These are phyloP conservation scores for Drosophila cracens DNA, from an alignment of 2,888 invertebrate species.

Conservation along the genomic window DNA sequence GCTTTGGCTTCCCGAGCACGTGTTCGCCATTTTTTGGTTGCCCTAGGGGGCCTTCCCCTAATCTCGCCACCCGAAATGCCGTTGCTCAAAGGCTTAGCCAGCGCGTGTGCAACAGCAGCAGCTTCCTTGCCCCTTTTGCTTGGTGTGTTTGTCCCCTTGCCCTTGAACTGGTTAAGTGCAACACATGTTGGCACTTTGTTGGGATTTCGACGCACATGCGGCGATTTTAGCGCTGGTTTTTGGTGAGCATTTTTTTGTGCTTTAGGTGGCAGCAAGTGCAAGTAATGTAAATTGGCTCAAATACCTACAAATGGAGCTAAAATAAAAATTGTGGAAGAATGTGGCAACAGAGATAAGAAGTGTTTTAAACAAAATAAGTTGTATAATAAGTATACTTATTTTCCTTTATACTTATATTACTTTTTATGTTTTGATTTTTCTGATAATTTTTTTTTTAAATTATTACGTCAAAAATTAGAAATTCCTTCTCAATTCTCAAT, in stretches of 20 bases:
- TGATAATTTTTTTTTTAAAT: background rate
- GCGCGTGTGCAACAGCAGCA: conserved; percentile 57
- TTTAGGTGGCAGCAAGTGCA: conserved; percentile 5
- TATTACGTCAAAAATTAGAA: background rate
- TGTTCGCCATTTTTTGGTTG: conserved; percentile 58
- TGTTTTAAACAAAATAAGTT: background rate
- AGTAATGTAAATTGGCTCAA: conserved; percentile 20
- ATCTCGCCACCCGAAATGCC: conserved; percentile 14
- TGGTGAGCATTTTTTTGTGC: conserved; percentile 26
- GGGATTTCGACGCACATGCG: conserved; percentile 61
- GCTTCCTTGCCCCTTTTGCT: conserved; percentile 6
- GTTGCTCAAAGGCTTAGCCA: conserved; percentile 66
- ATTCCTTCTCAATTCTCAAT: background rate
- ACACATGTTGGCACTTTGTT: conserved; percentile 79
- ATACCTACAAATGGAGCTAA: conserved; percentile 1
- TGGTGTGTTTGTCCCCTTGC: conserved; percentile 3
- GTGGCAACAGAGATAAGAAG: background rate
- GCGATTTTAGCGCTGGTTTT: conserved; percentile 53
- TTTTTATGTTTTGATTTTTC: background rate
- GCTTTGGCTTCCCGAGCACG: conserved; percentile 32
- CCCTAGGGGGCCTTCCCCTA: conserved; percentile 40
- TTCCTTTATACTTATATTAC: background rate
- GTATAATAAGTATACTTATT: background rate
- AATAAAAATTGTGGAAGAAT: background rate
- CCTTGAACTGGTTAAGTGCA: conserved; percentile 67